These are phyloP conservation scores for Leptinotarsa defecta DNA, from an alignment of 1,140 invertebrate genomes.

Conservation along the genomic window DNA sequence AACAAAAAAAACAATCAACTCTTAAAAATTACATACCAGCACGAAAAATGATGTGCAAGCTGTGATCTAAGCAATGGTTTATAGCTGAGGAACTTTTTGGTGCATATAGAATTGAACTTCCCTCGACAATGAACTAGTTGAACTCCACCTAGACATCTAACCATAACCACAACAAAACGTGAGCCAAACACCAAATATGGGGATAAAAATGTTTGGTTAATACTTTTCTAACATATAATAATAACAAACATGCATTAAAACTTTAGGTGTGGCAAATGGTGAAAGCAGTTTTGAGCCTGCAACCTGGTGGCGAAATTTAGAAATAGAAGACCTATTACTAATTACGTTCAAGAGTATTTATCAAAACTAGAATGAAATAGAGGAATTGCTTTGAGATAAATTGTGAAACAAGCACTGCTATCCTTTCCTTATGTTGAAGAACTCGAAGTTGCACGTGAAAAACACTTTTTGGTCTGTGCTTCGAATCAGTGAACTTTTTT, in stretches of 20 bases:
- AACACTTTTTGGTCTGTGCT: too few relatives aligned
- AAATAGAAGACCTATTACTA: too few relatives aligned
- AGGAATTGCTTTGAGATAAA: too few relatives aligned
- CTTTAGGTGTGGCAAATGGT: neutral
- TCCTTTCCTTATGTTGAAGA: too few relatives aligned
- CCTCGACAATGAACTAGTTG: slow-evolving; percentile 65
- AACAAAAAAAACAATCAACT: neutral
- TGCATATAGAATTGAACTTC: slow-evolving; percentile 65
- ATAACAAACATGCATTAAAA: neutral
- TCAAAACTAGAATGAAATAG: too few relatives aligned
- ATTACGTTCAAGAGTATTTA: too few relatives aligned
- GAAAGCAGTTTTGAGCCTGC: slow-evolving; percentile 3
- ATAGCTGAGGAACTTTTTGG: slow-evolving; percentile 36
- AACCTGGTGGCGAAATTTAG: too few relatives aligned
- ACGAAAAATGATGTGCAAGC: slow-evolving; percentile 18
- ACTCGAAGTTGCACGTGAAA: too few relatives aligned
- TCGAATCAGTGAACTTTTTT: too few relatives aligned
- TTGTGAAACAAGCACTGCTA: too few relatives aligned
- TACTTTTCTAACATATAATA: neutral
- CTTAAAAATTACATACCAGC: slow-evolving; percentile 23
- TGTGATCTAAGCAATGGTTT: slow-evolving; percentile 27
- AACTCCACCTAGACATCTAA: slow-evolving; percentile 68
- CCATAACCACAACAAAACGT: slow-evolving; percentile 59
- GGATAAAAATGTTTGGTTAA: slow-evolving; percentile 2
- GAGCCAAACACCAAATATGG: slow-evolving; percentile 33